These are phyloP conservation scores for Fragum whitleyi DNA, from an alignment of 2,888 invertebrate species.

Conservation along the genomic window DNA sequence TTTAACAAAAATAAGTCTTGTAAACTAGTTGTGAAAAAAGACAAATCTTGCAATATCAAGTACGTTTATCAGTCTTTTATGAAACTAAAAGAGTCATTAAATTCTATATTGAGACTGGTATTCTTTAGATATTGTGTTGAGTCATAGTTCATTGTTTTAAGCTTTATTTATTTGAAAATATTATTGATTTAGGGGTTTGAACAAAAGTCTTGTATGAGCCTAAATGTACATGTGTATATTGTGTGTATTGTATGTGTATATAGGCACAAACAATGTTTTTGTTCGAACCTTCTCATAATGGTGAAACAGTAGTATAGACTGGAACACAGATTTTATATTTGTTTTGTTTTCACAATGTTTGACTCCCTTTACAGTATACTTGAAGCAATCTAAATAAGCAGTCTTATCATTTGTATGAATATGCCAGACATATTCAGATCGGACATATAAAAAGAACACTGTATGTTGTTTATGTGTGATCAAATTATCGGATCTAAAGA, in stretches of 20 bases:
- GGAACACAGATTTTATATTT: neutral
- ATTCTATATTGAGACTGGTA: neutral
- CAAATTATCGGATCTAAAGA: too few species aligned
- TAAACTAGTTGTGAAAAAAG: neutral
- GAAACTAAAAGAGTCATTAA: neutral
- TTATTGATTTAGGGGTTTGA: too few species aligned
- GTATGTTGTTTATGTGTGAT: too few species aligned
- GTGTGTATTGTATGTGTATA: too few species aligned
- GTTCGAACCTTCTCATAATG: too few species aligned
- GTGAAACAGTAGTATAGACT: neutral
- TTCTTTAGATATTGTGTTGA: neutral
- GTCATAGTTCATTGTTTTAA: conserved; percentile 9
- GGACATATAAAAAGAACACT: too few species aligned
- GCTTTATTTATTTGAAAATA: neutral
- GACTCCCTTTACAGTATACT: neutral
- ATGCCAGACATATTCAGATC: too few species aligned
- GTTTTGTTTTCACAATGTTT: neutral
- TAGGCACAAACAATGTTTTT: too few species aligned
- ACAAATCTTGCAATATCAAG: neutral
- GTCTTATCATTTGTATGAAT: too few species aligned
- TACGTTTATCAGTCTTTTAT: neutral
- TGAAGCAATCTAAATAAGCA: too few species aligned
- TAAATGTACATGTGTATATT: too few species aligned
- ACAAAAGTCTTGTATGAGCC: too few species aligned
- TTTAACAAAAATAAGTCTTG: neutral